These are phyloP conservation scores for Mythimna ferrago DNA, from an alignment of 2,888 invertebrate species.

Conservation along the genomic window DNA sequence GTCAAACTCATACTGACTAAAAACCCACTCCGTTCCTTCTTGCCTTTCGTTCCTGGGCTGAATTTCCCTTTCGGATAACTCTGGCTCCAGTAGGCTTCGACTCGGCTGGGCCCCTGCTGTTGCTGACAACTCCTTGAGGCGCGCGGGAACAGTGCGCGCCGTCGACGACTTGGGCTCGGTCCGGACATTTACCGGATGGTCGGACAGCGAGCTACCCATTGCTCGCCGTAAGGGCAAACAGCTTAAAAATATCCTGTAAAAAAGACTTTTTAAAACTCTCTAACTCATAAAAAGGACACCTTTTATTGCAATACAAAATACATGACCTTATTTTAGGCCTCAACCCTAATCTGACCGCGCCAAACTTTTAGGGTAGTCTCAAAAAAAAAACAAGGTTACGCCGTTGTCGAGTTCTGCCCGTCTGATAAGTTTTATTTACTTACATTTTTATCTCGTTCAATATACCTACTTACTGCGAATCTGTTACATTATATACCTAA, in stretches of 20 bases:
- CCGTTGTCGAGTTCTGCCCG: slow-evolving; percentile 15
- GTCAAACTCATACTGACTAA: no score
- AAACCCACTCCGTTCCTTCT: no score
- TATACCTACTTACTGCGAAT: slow-evolving; percentile 19
- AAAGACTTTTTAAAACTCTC: not conserved
- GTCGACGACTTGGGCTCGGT: no score
- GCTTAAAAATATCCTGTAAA: no score
- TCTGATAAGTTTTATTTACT: slow-evolving; percentile 37
- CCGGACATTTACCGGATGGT: no score
- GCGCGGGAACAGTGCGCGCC: no score
- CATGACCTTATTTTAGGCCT: slow-evolving; percentile 20
- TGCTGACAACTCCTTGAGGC: no score
- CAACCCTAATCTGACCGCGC: slow-evolving; percentile 18
- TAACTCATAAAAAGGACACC: not conserved
- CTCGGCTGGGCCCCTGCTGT: no score
- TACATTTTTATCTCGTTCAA: slow-evolving; percentile 31
- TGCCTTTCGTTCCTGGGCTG: no score
- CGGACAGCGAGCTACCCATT: no score
- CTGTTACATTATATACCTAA: slow-evolving; percentile 27
- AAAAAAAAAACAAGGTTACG: slow-evolving; percentile 19
- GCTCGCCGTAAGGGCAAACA: not conserved
- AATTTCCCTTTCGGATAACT: no score
- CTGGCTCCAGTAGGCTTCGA: no score
- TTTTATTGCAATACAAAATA: slow-evolving; percentile 11
- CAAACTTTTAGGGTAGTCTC: slow-evolving; percentile 33